phyloP scores from a whole-genome alignment of 2,888 invertebrate species.

The Spisula solida region DNA sequence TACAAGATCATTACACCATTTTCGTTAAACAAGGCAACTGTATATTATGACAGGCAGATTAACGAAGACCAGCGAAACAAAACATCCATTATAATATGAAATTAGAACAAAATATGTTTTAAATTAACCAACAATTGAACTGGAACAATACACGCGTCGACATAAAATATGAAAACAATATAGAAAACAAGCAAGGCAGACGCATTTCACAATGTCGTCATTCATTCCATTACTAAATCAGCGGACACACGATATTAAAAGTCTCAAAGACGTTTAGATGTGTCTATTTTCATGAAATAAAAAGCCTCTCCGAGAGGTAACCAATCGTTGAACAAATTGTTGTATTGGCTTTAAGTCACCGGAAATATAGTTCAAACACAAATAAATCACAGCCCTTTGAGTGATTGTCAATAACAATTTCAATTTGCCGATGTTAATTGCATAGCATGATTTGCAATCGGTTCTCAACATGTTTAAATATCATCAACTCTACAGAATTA shows the following conservation, averaged over 20 bases:
- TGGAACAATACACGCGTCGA: too few relatives aligned
- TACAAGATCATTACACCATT: too few relatives aligned
- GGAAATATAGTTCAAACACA: slow-evolving; percentile 8
- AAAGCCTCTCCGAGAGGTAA: background rate
- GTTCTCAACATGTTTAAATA: slow-evolving; percentile 15
- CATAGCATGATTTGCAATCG: slow-evolving; percentile 9
- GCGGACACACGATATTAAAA: too few relatives aligned
- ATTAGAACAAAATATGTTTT: too few relatives aligned
- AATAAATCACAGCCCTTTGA: background rate
- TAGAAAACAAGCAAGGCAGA: too few relatives aligned
- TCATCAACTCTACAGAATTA: background rate
- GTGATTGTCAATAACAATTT: slow-evolving; percentile 28
- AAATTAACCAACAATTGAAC: too few relatives aligned
- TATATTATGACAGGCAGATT: too few relatives aligned
- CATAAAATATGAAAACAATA: too few relatives aligned
- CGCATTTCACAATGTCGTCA: background rate
- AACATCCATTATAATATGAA: too few relatives aligned
- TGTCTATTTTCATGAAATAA: background rate
- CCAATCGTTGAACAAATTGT: background rate
- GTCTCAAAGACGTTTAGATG: background rate
- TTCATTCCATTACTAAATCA: background rate
- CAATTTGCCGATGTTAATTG: slow-evolving; percentile 16
- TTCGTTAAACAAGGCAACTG: too few relatives aligned
- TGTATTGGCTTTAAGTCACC: background rate
- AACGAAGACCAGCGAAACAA: too few relatives aligned